Conservation (phyloP, 2,888 invertebrate genomes). For the Pristionchus entomophagus region DNA sequence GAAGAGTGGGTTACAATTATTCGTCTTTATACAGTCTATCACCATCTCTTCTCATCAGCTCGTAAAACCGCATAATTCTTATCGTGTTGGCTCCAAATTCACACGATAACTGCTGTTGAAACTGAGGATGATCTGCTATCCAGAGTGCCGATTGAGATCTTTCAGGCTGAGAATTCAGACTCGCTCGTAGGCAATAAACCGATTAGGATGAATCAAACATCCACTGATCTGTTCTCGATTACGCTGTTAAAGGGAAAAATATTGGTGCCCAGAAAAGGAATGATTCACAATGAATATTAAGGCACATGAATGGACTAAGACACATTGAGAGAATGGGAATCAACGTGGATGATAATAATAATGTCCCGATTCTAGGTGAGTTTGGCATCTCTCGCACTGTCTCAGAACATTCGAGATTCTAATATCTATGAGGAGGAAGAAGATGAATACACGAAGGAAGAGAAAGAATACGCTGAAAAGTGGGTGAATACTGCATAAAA, state of each 20-base stretch:
- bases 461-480: not conserved
- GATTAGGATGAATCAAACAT: constrained; percentile 10
- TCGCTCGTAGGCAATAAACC: not conserved
- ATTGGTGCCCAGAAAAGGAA: too few relatives aligned
- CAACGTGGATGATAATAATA: too few relatives aligned
- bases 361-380: constrained; percentile 37
- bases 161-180: not conserved
- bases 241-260: too few relatives aligned
- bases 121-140: too few relatives aligned
- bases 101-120: not conserved
- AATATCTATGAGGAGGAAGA: constrained; percentile 19
- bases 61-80: not conserved
- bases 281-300: not conserved
- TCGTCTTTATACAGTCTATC: not conserved
- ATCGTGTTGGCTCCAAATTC: not conserved
- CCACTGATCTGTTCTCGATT: too few relatives aligned
- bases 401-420: constrained; percentile 7
- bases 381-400: constrained; percentile 34
- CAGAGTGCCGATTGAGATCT: not conserved
- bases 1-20: too few relatives aligned
- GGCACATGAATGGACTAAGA: not conserved
- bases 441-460: not conserved
- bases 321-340: not conserved
- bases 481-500: too few relatives aligned
- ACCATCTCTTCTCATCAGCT: not conserved